These are phyloP conservation scores for Thysanoteuthis rhombus DNA, from an alignment of 2,888 invertebrate genomes.

Conservation along the genomic window DNA sequence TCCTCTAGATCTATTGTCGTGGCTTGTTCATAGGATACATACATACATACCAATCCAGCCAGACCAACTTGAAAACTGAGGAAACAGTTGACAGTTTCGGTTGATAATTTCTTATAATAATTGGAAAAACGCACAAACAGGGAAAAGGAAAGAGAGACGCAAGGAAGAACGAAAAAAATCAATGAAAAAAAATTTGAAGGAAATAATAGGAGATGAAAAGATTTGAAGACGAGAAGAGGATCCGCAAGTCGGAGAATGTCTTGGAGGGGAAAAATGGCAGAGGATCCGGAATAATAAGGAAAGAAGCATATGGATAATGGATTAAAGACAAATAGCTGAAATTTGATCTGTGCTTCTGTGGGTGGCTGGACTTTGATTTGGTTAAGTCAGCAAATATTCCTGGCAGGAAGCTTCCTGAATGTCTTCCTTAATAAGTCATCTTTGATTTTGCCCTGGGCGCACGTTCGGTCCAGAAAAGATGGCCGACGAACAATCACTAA, in stretches of 20 bases:
- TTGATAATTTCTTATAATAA: no score
- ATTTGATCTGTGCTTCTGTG: constrained; percentile 12
- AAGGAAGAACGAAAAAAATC: neutral
- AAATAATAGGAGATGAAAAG: neutral
- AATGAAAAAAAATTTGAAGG: neutral
- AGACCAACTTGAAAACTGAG: no score
- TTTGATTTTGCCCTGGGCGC: neutral
- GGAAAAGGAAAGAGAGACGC: no score
- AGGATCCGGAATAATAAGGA: neutral
- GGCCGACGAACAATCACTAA: neutral
- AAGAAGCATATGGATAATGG: neutral
- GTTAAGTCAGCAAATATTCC: neutral
- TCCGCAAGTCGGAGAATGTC: neutral
- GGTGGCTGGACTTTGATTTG: neutral
- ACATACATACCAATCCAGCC: no score
- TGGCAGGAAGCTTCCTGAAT: neutral
- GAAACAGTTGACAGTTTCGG: no score
- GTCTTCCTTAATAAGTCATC: neutral
- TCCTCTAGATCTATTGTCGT: no score
- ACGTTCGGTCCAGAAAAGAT: neutral
- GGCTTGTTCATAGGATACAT: no score
- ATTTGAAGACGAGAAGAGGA: neutral
- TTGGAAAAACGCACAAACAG: neutral
- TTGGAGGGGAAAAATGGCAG: no score
- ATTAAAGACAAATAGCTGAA: neutral